Percentiles rank a stretch among this genome's conserved stretches.
These are phyloP conservation scores for Ceraclea dissimilis DNA, from an alignment of 2,888 invertebrate species.

Conservation along the genomic window DNA sequence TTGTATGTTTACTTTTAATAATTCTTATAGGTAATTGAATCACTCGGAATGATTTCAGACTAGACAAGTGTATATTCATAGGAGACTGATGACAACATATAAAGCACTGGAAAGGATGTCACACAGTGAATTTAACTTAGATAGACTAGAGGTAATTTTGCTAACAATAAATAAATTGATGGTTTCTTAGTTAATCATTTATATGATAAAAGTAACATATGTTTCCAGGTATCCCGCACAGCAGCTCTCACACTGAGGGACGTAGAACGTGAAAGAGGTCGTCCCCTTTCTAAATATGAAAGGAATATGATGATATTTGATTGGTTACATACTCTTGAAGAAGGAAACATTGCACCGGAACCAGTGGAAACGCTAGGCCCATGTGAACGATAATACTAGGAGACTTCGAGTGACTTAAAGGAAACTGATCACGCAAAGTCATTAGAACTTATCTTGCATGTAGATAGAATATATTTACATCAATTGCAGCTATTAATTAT, in stretches of 20 bases:
- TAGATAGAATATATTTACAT: background rate
- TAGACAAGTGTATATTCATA: slow-evolving; percentile 72
- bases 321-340: slow-evolving; percentile 84
- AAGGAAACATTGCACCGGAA: slow-evolving; percentile 36
- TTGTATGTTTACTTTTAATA: background rate
- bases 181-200: no score
- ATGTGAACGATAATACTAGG: slow-evolving; percentile 7
- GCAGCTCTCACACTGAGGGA: slow-evolving; percentile 60
- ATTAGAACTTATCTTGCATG: background rate
- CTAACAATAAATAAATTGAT: background rate
- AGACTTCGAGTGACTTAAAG: background rate
- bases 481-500: background rate
- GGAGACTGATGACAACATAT: slow-evolving; percentile 71
- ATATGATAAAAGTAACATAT: no score
- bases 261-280: slow-evolving; percentile 72
- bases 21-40: no score
- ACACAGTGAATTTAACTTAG: slow-evolving; percentile 78
- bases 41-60: slow-evolving; percentile 48
- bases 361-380: slow-evolving; percentile 3
- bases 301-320: slow-evolving; percentile 95
- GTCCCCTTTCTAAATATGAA: slow-evolving; percentile 81
- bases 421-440: no score
- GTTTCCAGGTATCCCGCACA: slow-evolving; percentile 18
- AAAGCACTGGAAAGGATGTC: slow-evolving; percentile 72
- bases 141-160: slow-evolving; percentile 53